phyloP scores from a whole-genome alignment of 2,113 vertebrate genomes.

The Probosciger aterrimus region DNA sequence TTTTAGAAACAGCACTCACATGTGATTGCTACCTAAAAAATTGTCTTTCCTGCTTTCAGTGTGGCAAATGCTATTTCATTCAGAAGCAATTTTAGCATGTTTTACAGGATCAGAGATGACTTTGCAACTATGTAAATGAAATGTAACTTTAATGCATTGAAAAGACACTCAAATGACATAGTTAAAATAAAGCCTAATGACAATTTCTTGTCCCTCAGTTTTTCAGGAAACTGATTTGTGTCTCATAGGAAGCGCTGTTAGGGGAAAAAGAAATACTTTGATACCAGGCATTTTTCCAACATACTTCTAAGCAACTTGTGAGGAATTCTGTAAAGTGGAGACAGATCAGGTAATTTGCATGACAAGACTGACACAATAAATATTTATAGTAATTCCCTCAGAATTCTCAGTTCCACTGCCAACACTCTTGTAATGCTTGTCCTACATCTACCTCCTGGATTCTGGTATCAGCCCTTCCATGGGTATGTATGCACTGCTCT shows the following conservation, averaged over 20 bases:
- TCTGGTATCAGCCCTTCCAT: not conserved
- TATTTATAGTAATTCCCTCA: not conserved
- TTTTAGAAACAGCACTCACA: not conserved
- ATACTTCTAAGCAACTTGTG: not conserved
- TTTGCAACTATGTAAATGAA: not conserved
- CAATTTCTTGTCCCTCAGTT: not conserved
- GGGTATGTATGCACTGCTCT: fast-evolving
- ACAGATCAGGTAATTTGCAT: not conserved
- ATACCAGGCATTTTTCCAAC: not conserved
- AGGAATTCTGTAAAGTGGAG: not conserved
- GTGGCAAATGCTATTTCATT: not conserved
- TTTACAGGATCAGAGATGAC: not conserved
- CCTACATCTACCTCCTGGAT: not conserved
- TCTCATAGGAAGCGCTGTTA: not conserved
- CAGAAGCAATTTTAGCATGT: not conserved
- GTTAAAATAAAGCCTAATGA: not conserved
- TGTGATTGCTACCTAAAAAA: not conserved
- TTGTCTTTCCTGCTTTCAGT: not conserved
- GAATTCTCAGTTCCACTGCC: not conserved
- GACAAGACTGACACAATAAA: not conserved
- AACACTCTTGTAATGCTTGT: not conserved
- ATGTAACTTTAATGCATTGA: not conserved
- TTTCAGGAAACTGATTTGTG: not conserved
- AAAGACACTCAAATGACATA: not conserved
- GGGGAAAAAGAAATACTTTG: not conserved